Evolutionary conservation across 2,888 invertebrate genomes (phyloP), one percentile per base, ranked within the genome.

Genomic region (Plebejus anna): DNA sequence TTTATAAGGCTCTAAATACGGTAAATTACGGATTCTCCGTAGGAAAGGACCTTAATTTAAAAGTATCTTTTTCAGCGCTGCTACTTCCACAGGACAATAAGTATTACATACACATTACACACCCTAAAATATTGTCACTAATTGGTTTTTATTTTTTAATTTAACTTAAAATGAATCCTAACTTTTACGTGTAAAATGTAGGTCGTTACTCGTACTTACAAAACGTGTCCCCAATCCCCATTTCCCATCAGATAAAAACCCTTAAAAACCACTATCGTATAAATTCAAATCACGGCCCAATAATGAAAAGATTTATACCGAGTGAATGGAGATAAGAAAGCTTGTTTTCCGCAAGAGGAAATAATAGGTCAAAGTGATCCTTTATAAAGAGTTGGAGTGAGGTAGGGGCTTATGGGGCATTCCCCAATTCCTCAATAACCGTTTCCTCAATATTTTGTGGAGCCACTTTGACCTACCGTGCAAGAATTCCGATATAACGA

Each of bases 391-490:
- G 83, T 66, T 66, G 4, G 61, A 66, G 32, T 66, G 32, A 66
- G 66, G 66, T 32, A 66, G 13, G 32, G 61, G 32, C 32, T 66
- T 66, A 66, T 66, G 36, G 84, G 85, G 84, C 87, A 86, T 89
- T 87, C 83, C 83, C 83, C 82, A 83, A 82, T 28, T 57, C 51
- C 13, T 13, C 51, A 13, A 51, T 13, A 51, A 16, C 28, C 83
- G 84, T 86, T 87, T 88, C 86, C 86, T 85, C 81, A 85, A 87
- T 85, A 86, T 88, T 88, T 88, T 87, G 84, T 86, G 84, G 82
- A 73, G 73, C 51, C 57, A 55, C 76, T 57, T 57, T 57, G 38
- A 28, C 76, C 73, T 73, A 32, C 28, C 73, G 51, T 55, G 55
- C 73, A 55, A 55, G 73, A 73, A 73, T 73, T 72, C 28, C 47